Conservation (phyloP, 1,140 invertebrate genomes). For the Mercenaria mercenaria region DNA sequence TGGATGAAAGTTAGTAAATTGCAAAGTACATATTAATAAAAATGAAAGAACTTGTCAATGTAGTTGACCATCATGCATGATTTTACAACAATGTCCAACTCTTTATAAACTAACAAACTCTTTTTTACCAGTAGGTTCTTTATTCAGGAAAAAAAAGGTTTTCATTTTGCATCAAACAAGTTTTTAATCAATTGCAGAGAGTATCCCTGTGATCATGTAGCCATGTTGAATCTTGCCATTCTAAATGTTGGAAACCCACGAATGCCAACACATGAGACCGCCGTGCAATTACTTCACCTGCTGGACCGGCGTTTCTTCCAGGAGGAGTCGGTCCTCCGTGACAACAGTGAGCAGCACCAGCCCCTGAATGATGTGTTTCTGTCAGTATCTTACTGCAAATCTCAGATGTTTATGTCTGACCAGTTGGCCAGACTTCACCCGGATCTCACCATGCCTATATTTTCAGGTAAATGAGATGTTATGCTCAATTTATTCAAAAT, state of each 20-base stretch:
- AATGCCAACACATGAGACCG: slow-evolving; percentile 95
- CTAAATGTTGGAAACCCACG: slow-evolving; percentile 98
- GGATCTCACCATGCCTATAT: slow-evolving; percentile 99
- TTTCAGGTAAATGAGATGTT: slow-evolving; percentile 97
- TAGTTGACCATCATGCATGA: too few relatives aligned
- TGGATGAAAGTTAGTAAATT: too few relatives aligned
- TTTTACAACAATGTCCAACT: too few relatives aligned
- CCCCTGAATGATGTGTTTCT: slow-evolving; percentile 92
- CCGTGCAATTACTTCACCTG: slow-evolving; percentile 96
- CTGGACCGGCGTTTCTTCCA: slow-evolving; percentile 97
- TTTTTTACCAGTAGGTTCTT: too few relatives aligned
- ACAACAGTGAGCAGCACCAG: slow-evolving; percentile 78
- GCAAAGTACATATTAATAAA: too few relatives aligned
- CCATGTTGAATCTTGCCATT: slow-evolving; percentile 98
- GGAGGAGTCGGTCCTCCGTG: slow-evolving; percentile 76
- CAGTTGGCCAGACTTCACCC: slow-evolving; percentile 97
- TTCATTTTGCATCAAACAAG: too few relatives aligned
- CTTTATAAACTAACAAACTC: too few relatives aligned
- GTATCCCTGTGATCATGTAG: slow-evolving; percentile 99
- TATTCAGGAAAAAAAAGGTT: too few relatives aligned
- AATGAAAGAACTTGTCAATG: too few relatives aligned
- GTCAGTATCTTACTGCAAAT: slow-evolving; percentile 95
- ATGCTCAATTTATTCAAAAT: too few relatives aligned
- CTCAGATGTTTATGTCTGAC: slow-evolving; percentile 95
- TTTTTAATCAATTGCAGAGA: slow-evolving; percentile 92